Evolutionary conservation across 2,888 invertebrate species (phyloP), one percentile per base, ranked within the genome.

Genomic region (Acanthococcus lagerstroemiae): DNA sequence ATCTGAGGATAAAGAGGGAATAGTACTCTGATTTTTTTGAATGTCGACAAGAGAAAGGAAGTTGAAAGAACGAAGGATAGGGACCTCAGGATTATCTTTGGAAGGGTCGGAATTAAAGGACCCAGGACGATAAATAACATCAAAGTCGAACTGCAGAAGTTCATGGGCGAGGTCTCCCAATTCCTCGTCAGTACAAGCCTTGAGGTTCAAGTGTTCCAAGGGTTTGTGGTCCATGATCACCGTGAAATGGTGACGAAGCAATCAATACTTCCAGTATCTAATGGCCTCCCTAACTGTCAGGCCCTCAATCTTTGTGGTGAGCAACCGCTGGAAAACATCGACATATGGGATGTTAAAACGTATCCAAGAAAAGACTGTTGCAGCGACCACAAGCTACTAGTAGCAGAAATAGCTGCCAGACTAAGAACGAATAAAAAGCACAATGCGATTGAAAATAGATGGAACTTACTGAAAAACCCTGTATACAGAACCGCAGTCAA

Each of bases 91-190:
- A 37, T 2, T n/a, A 37, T 37, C 37, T 37, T 1, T 2, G 1
- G 37, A 37, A 15, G 69, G 69, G 61, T 71, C 71, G 25, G 63
- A 26, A 60, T 71, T 71, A 19, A 22, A 21, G 61, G 65, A 69
- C 52, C 71, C 71, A 60, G 70, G 70, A 21, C 26, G 6, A 58
- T 70, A 70, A 54, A 22, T 70, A 7, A 71, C 55, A 26, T 65
- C 21, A 50, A 71, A 71, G 46, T 71, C 68, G 50, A 63, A 71
- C 69, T 70, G 70, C 0, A 69, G 69, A 48, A 71, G 46, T 46
- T 70, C 70, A 63, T 70, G 68, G 15, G 67, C 67, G 19, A 71
- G 55, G 9, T 71, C 69, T 17, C 70, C 70, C 25, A 71, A 45
- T 67, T 69, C 68, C 61, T 70, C 68, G 48, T 70, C 70, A 19